Percentiles rank a stretch among this genome's conserved stretches.
phyloP scores from a whole-genome alignment of 2,113 vertebrate genomes.

The Pristiophorus japonicus region DNA sequence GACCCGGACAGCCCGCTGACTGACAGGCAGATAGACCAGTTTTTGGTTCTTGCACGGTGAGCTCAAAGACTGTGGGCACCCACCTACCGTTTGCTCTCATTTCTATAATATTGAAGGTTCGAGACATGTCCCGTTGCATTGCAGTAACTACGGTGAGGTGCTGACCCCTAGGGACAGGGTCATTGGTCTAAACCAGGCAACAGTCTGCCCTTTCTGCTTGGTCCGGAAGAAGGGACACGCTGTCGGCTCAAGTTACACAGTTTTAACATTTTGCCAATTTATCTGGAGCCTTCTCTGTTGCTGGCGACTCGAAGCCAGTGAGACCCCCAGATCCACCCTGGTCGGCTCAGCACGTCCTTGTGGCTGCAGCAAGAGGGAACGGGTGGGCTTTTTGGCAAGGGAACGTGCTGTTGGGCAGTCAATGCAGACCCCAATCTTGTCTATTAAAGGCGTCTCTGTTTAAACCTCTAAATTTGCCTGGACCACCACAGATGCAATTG shows the following conservation, averaged over 20 bases:
- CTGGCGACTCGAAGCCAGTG: not conserved
- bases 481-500: not conserved
- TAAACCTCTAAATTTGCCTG: not conserved
- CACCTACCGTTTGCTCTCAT: not conserved
- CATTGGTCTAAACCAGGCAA: not conserved
- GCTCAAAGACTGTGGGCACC: not conserved
- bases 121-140: not conserved
- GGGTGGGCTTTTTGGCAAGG: not conserved
- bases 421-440: not conserved
- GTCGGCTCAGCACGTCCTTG: not conserved
- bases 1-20: slow-evolving; percentile 38
- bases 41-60: slow-evolving; percentile 41
- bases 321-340: not conserved
- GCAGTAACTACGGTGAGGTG: not conserved
- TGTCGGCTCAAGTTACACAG: not conserved
- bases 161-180: not conserved
- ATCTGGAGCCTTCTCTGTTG: not conserved
- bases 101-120: not conserved
- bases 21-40: slow-evolving; percentile 41
- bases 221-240: not conserved
- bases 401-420: not conserved
- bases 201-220: not conserved
- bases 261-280: not conserved
- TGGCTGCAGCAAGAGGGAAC: not conserved
- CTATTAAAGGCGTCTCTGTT: not conserved